Evolutionary conservation across 2,797 vertebrate species (phyloP).

Genomic region (Sebastes miniatus): DNA sequence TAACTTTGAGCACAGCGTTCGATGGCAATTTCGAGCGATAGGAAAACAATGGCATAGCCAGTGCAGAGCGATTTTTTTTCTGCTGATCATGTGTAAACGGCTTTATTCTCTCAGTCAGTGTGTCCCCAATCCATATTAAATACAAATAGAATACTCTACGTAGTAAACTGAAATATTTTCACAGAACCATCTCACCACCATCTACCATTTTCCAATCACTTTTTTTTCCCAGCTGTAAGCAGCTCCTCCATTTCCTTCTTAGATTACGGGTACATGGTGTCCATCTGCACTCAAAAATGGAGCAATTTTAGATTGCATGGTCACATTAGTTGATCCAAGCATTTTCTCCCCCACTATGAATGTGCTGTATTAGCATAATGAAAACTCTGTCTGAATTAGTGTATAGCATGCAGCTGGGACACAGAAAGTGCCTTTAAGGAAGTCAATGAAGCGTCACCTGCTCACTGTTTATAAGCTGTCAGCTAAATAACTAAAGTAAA

Average conservation of each 20-base stretch:
- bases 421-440: neutral
- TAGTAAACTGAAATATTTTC: neutral
- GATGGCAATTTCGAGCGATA: no score
- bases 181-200: neutral
- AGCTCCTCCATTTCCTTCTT: slow-evolving; percentile 6
- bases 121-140: neutral
- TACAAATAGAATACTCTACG: neutral
- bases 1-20: no score
- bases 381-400: slow-evolving; percentile 20
- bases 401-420: neutral
- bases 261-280: slow-evolving; percentile 6
- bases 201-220: neutral
- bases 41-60: no score
- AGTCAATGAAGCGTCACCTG: slow-evolving; percentile 43
- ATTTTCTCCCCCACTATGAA: neutral
- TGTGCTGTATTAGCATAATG: slow-evolving; percentile 12
- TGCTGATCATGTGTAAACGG: no score
- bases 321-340: neutral
- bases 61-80: fast-evolving
- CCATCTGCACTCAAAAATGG: neutral
- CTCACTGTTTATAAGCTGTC: slow-evolving; percentile 34
- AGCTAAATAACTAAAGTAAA: slow-evolving; percentile 39
- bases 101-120: neutral
- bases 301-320: slow-evolving; percentile 8
- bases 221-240: neutral